Base-by-base conservation (phyloP, 2,888 invertebrate genomes). In the Stenchaetothrips biformis region DNA sequence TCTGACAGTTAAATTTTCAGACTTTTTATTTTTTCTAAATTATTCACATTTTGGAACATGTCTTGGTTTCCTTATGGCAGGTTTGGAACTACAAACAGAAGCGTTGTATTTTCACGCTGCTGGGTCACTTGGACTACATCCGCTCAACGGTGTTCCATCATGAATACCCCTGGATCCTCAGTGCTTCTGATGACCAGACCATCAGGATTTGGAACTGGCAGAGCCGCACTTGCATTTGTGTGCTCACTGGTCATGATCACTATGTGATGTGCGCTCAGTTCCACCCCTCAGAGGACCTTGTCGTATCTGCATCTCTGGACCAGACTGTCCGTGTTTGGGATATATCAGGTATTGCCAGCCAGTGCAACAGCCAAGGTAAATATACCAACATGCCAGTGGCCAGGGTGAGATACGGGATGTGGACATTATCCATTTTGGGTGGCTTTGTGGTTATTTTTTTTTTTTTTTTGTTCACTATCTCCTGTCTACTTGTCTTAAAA, bases 181-280 rank as follows among this genome's bases (percentile, higher is more conserved):
- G 98, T 87, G 95, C 99, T 7, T 99, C 98, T 2, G 99, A 99
- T 89, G 99, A 99, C 89, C 97, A 98, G 88, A 99, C 99, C 0
- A 98, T 99, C 83, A 92, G 99, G 82, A 97, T 99, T 85, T 99
- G 99, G 99, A 99, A 99, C 87, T 99, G 99, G 99, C 99, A 99
- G 87, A 98, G 98, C 74, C 92, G 99, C 27, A 96, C 95, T 81
- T 98, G 97, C 85, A 97, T 98, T 85, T 96, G 95, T 84, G 96
- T 96, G 0, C 89, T 97, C 4, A 96, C 96, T 0, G 99, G 99
- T 0, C 99, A 99, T 89, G 99, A 99, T 88, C 99, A 99, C 87
- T 99, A 99, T 87, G 99, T 99, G 0, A 99, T 99, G 99, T 98
- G 98, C 86, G 99, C 99, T 0, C 95, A 95, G 87, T 99, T 99